Base-by-base conservation (phyloP, 2,113 vertebrate genomes). In the Mormoops blainvillei region DNA sequence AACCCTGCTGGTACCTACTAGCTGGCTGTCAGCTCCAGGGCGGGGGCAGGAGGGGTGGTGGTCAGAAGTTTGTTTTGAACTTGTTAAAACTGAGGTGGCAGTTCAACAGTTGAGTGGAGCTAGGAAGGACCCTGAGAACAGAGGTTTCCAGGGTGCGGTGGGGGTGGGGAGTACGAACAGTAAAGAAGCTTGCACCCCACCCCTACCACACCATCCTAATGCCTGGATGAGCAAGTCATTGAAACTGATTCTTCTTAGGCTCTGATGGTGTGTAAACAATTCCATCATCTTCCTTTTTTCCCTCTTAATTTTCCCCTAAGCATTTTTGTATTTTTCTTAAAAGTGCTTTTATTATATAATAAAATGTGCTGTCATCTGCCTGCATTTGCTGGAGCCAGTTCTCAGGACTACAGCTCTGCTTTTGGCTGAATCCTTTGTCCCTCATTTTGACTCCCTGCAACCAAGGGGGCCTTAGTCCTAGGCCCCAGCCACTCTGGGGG, bases 251-350 rank as follows among this genome's bases (percentile, higher is more conserved):
- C 52, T 76, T 96, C 84, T 28, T 19, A 38, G 89, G 83, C 61
- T 63, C 36, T 91, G 83, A 76, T 36, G 83, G 70, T 58, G 28
- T 50, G 15, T n/a, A 67, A 91, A 91, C 24, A 93, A 36, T 73
- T 67, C 33, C 41, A 54, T 50, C 1, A 1, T 52, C 58, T 91
- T 86, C 54, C 33, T 74, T 86, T 80, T 63, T 63, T 6, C 16
- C 65, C 83, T 43, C 71, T 86, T 94, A 77, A 77, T 86, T 94
- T 54, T 94, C 48, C 86, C 56, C 86, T 93, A 76, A 91, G 71
- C 58, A 77, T 48, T 81, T 97, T 82, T 63, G 22, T 93, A 78
- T 91, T 96, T 94, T 96, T 76, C 94, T 96, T 95, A 95, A 94
- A 94, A 97, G 87, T 41, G 9, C 67, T 91, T 91, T 89, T 86